Evolutionary conservation across 2,113 vertebrate species (phyloP), one percentile per base, ranked within the genome.

Genomic region (Pachycephala philippinensis): DNA sequence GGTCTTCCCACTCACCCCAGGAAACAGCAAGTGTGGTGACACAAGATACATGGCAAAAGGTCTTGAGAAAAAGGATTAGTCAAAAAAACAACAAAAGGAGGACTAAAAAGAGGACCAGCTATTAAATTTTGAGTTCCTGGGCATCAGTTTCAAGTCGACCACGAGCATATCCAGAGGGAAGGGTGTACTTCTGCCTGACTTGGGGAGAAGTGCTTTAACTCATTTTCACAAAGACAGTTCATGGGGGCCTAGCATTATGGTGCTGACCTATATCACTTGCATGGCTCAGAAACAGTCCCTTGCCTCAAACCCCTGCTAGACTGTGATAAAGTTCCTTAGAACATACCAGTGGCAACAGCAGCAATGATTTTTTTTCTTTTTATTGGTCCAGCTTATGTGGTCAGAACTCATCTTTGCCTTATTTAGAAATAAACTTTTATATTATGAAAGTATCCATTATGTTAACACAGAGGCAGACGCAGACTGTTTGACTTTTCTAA

Each of bases 361-460:
- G 56, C 30, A 27, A 84, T 27, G 27, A 63, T 72, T 28, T 37
- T 27, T 39, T 92, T 81, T 71, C 44, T 80, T 94, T 89, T 82
- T 89, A 70, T 90, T 92, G 53, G 49, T 71, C 35, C 33, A 86
- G 40, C 45, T 88, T 21, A 56, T 68, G 44, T 85, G 54, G 84
- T 53, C 84, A 84, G 79, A 94, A 64, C 45, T 65, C 63, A 83
- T 96, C 96, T 94, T 98, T 94, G 63, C 96, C 98, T 98, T 98
- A 97, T 98, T 97, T 98, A 98, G 98, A 97, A 98, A 95, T 96
- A 94, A 87, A 88, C 66, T 91, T 96, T 92, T 45, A 82, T 94
- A 97, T 96, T 94, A 83, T 92, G 94, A 93, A 97, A 94, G 39
- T 37, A 87, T 61, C 65, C 39, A 76, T 65, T 87, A 90, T 96